These are phyloP conservation scores for Parazoanthus atlanticus DNA, from an alignment of 92 coral and sea anemone genomes.

Conservation along the genomic window DNA sequence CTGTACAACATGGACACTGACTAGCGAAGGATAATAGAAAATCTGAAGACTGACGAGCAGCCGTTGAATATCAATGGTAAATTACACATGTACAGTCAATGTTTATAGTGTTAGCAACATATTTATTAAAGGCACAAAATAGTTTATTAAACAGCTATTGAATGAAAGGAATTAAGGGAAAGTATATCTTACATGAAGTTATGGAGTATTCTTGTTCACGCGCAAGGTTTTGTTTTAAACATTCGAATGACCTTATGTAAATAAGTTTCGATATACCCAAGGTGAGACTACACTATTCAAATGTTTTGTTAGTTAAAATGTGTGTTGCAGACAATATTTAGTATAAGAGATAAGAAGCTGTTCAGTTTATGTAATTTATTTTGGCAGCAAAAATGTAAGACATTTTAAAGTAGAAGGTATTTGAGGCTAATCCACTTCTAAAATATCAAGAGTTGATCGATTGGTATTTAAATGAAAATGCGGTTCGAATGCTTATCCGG, in stretches of 20 bases:
- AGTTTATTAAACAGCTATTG: slow-evolving; percentile 1
- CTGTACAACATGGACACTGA: no score
- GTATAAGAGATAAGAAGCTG: not conserved
- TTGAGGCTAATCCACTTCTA: slow-evolving; percentile 8
- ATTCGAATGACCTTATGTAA: not conserved
- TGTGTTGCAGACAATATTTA: not conserved
- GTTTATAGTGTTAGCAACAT: not conserved
- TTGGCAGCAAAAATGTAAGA: not conserved
- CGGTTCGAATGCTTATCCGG: not conserved
- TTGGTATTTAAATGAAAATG: slow-evolving; percentile 4
- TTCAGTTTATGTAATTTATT: not conserved
- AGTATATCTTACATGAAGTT: not conserved
- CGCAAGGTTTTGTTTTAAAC: not conserved
- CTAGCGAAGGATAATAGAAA: not conserved
- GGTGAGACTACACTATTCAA: not conserved
- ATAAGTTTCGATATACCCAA: no score
- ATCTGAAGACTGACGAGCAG: not conserved
- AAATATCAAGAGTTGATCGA: slow-evolving; percentile 34
- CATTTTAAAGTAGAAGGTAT: slow-evolving; percentile 1
- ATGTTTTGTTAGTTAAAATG: not conserved
- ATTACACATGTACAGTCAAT: not conserved
- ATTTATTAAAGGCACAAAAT: slow-evolving; percentile 26
- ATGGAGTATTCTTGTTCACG: not conserved
- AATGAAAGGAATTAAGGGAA: not conserved
- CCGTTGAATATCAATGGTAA: not conserved